Evolutionary conservation across 2,113 vertebrate genomes (phyloP).

Genomic region (Catagonus wagneri): DNA sequence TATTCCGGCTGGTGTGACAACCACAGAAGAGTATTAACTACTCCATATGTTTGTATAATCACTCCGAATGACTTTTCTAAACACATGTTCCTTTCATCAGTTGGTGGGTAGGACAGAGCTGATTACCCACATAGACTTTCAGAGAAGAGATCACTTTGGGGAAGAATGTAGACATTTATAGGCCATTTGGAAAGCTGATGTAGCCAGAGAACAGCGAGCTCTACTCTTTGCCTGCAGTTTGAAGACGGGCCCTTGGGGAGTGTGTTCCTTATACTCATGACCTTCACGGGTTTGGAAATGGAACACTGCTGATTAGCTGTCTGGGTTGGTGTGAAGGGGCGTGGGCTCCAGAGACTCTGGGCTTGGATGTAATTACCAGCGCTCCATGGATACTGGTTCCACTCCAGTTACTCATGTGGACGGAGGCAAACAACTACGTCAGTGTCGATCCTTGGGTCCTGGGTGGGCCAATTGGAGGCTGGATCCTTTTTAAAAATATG

Average conservation of each 20-base stretch:
- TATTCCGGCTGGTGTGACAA: not conserved
- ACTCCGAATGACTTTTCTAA: not conserved
- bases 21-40: not conserved
- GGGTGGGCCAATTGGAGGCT: not conserved
- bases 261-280: not conserved
- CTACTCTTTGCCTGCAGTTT: not conserved
- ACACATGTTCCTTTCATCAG: not conserved
- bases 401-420: not conserved
- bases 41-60: not conserved
- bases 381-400: not conserved
- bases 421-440: not conserved
- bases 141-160: not conserved
- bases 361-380: not conserved
- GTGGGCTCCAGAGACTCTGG: not conserved
- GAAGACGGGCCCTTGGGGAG: not conserved
- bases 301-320: not conserved
- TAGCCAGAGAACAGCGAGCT: not conserved
- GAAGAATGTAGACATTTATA: not conserved
- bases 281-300: not conserved
- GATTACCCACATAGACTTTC: not conserved
- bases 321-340: not conserved
- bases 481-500: not conserved
- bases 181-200: constrained; percentile 2
- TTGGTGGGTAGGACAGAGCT: not conserved
- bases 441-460: not conserved